Base-by-base conservation (phyloP, 64 coral and sea anemone species). In the Pocillopora verrucosa region DNA sequence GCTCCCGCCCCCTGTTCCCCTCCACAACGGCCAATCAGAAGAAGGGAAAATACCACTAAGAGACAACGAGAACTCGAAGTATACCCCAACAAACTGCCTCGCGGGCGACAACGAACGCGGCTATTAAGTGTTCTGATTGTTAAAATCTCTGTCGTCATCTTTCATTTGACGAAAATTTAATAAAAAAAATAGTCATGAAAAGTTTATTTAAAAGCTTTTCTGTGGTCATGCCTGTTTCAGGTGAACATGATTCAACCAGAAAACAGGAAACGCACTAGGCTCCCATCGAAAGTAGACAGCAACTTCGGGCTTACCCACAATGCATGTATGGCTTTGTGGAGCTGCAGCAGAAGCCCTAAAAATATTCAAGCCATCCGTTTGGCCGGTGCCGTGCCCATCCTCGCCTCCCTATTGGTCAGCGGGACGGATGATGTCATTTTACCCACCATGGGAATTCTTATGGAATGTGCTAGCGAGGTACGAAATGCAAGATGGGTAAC, bases 241-340 rank as follows among this genome's bases (percentile, higher is more conserved):
- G 88, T 97, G 24, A 91, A 88, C 62, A 41, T 97, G 34, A 84
- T 97, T 56, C 83, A 59, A 57, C 91, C 83, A 34, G 65, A 72
- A 9, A 85, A 85, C 19, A 72, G 56, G 25, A 70, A n/a, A 72
- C 63, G 63, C 11, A 65, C 30, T 36, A 90, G 84, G 65, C 60
- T 75, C 5, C 73, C 59, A 36, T 68, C 76, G 45, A 92, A 51
- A 65, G 36, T 73, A 15, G 58, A 74, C 9, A 73, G 88, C 19
- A 76, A 89, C 24, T 76, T 60, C 34, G 64, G 36, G 10, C 78
- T 98, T 16, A 79, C 75, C 36, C 60, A 60, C 16, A 95, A 92
- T 56, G 90, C 83, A 9, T 95, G 96, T 60, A 90, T 82, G 73
- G 96, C 96, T 24, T 81, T 98, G 22, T 98, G 96, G 96, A 98